phyloP scores from a whole-genome alignment of 1,140 invertebrate genomes.

The Carcinoscorpius rotundicauda region DNA sequence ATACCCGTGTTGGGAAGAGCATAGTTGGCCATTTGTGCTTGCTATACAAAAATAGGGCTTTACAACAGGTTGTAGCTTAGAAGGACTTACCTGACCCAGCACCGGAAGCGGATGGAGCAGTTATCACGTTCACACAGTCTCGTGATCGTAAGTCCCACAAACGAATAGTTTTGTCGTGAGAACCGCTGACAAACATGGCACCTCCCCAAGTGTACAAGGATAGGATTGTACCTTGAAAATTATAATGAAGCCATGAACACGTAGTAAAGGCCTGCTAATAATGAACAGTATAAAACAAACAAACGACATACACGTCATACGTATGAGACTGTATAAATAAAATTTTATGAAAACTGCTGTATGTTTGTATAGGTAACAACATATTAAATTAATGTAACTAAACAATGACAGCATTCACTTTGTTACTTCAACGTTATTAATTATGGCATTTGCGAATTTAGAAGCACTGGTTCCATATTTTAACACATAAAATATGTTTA shows the following conservation, averaged over 20 bases:
- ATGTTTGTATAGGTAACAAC: no score
- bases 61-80: conserved; percentile 2
- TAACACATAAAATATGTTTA: no score
- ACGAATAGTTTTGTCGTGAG: conserved; percentile 84
- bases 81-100: conserved; percentile 26
- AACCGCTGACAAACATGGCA: conserved; percentile 93
- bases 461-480: no score
- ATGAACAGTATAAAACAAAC: no score
- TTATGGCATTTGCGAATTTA: no score
- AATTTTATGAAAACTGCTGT: no score
- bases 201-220: conserved; percentile 95
- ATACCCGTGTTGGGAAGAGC: no score
- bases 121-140: conserved; percentile 78
- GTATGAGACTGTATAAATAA: no score
- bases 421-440: no score
- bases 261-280: background rate
- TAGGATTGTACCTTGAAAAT: conserved; percentile 64
- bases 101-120: conserved; percentile 56
- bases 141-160: conserved; percentile 94
- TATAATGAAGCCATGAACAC: conserved; percentile 1
- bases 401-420: no score
- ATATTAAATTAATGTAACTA: no score
- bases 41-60: background rate
- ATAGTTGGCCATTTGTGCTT: background rate
- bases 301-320: no score